Evolutionary conservation across 2,113 vertebrate genomes (phyloP), one percentile per base, ranked within the genome.

Genomic region (Eulacestoma nigropectus): DNA sequence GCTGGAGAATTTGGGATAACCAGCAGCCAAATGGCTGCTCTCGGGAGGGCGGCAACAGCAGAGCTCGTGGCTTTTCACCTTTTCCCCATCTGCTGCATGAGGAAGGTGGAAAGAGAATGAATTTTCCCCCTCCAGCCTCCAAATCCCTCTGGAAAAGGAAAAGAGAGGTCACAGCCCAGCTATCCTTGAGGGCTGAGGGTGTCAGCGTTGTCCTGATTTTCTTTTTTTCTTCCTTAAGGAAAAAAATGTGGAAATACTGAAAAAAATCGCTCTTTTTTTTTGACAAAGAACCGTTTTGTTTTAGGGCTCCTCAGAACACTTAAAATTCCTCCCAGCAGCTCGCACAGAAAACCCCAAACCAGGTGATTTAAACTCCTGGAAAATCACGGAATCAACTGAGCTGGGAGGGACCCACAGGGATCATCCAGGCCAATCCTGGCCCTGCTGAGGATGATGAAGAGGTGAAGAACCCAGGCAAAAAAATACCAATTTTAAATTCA

Each of bases 161-260:
- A 44, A 73, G 1, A 72, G 55, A 5, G 1, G 49, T 11, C 23
- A 2, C 41, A 68, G 50, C 20, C 73, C 26, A 64, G 55, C 46
- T 87, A 33, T 18, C 32, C 22, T 30, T 1, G 0, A 60, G 44
- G 47, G 13, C 30, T 41, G 26, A 22, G 22, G 5, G 13, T 27
- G 17, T 3, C 22, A 33, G 3, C 2, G 18, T 3, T 23, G 1
- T 17, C 19, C 33, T 50, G 15, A 29, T 37, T 46, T n/a, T n/a
- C 1, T 5, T 6, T 6, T 37, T 42, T 33, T 8, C 4, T 47
- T 30, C 35, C 46, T 68, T 19, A 32, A 57, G 17, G 12, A 9
- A 50, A 29, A 52, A 73, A 68, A 13, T 6, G 37, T 11, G 12
- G 44, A 60, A 64, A 68, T 60, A 27, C 1, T 39, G 33, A 26